phyloP scores from a whole-genome alignment of 2,113 vertebrate species.

The Panthera leo region DNA sequence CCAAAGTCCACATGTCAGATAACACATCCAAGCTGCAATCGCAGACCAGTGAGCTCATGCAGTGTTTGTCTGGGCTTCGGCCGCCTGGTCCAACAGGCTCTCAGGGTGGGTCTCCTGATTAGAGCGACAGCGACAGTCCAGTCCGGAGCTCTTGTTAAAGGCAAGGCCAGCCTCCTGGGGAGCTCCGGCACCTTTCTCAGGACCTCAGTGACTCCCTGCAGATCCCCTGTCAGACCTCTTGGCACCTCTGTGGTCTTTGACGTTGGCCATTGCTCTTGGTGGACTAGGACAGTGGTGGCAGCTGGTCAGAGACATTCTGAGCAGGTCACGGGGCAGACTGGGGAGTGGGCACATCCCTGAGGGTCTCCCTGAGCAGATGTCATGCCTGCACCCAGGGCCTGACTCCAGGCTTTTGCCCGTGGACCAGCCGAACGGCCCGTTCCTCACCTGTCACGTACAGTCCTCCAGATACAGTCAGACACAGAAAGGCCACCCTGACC shows the following conservation, averaged over 20 bases:
- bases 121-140: neutral
- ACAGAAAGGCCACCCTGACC: neutral
- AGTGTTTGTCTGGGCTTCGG: slow-evolving; percentile 57
- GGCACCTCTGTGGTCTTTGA: neutral
- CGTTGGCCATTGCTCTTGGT: neutral
- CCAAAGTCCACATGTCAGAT: slow-evolving; percentile 37
- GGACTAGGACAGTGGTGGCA: neutral
- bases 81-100: neutral
- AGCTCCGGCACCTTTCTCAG: neutral
- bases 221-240: neutral
- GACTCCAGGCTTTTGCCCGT: neutral
- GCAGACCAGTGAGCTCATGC: neutral
- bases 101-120: accelerated
- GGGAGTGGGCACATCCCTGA: accelerated
- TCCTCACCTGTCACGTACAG: neutral
- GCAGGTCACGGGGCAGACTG: neutral
- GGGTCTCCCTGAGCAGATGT: neutral
- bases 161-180: neutral
- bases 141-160: neutral
- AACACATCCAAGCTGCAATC: neutral
- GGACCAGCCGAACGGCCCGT: neutral
- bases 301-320: neutral
- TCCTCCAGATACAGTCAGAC: too few relatives aligned
- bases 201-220: neutral
- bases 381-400: neutral